A percentile compares a stretch with the other conserved stretches of the same genome.
These are phyloP conservation scores for Amphiduros pacificus DNA, from an alignment of 2,888 invertebrate species.

Conservation along the genomic window DNA sequence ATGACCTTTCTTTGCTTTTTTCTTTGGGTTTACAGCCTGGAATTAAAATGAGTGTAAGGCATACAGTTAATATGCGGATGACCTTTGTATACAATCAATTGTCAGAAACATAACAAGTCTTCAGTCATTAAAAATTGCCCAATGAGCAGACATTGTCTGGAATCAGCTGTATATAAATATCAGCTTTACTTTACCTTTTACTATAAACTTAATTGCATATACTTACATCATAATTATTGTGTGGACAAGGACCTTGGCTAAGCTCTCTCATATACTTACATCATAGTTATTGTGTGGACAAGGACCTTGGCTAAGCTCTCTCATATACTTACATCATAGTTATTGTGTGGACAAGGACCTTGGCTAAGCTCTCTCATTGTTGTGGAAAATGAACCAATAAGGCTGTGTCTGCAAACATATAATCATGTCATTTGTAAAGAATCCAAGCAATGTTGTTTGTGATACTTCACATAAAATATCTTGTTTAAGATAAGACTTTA, in stretches of 20 bases:
- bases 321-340: conserved; percentile 49
- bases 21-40: conserved; percentile 60
- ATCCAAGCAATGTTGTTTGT: too few species aligned
- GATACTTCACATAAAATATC: too few species aligned
- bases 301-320: conserved; percentile 54
- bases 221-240: conserved; percentile 54
- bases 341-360: conserved; percentile 48
- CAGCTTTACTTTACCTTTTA: too few species aligned
- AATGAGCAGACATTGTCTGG: too few species aligned
- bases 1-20: conserved; percentile 61
- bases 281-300: conserved; percentile 50
- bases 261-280: conserved; percentile 51
- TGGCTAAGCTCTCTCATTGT: conserved; percentile 60
- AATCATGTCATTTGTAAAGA: too few species aligned
- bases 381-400: conserved; percentile 62
- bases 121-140: too few species aligned
- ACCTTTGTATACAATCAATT: too few species aligned
- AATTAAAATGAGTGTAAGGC: conserved; percentile 11
- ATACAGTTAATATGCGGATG: too few species aligned
- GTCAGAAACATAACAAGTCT: too few species aligned
- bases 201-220: too few species aligned
- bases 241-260: conserved; percentile 45
- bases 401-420: conserved; percentile 49
- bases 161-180: too few species aligned
- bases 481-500: too few species aligned